Evolutionary conservation across 2,113 vertebrate genomes (phyloP), one percentile per base, ranked within the genome.

Genomic region (Boulengeromyrus knoepffleri): DNA sequence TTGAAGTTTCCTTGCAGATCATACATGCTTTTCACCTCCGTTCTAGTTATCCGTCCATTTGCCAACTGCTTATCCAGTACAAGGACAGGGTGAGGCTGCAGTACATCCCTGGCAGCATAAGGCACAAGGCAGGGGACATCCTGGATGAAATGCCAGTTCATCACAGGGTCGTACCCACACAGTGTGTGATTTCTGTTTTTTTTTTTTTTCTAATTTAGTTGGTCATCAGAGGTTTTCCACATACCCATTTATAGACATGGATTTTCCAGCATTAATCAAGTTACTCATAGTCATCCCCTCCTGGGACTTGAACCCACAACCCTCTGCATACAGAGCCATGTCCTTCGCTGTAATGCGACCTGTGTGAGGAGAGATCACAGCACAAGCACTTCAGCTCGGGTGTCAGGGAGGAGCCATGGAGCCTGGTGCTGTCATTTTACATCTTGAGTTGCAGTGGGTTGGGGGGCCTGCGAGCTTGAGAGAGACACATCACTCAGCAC

Each of bases 401-500:
- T 50, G 66, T 39, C 46, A 39, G 66, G 31, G 42, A n/a, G 42
- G 42, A 45, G 39, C 21, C 83, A 3, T 47, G 17, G 31, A 21
- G 3, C 91, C 89, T 91, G 93, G 92, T 92, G 93, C 90, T 88
- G 88, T 88, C 90, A 90, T 91, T 94, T 93, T 93, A 93, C 91
- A 90, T 91, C 90, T 83, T 50, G 91, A 92, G 90, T 93, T 17
- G 91, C 91, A 92, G 89, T 91, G 91, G 95, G 94, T 95, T 90
- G 89, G 93, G 92, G 36, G 80, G 5, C 6, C 27, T 39, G 31
- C 1, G 77, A 8, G 42, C 3, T 91, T 93, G 42, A 92, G 94
- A 90, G 92, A 93, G 70, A 95, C 92, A 89, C 86, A 94, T 90
- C 91, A 92, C 70, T 94, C 94, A 4, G 92, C 93, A 90, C 90